Percentiles rank a stretch among this genome's conserved stretches.
These are phyloP conservation scores for Microctenopoma stevenorrisi DNA, from an alignment of 2,797 vertebrate genomes.

Conservation along the genomic window DNA sequence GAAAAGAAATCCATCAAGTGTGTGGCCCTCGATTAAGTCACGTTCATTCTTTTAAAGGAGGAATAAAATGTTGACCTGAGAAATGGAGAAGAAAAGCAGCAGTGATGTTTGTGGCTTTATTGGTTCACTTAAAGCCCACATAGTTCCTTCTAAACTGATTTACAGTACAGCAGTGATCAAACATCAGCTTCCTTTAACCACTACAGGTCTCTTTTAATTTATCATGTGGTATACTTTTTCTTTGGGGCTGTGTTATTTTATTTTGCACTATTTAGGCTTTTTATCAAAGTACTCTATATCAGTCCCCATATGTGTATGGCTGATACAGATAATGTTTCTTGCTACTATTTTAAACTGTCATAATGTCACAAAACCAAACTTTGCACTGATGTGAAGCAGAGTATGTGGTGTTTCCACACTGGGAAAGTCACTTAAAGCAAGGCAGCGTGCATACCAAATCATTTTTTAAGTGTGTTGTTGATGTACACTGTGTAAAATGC, in stretches of 20 bases:
- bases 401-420: no score
- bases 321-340: not conserved
- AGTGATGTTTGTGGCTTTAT: slow-evolving; percentile 48
- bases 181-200: not conserved
- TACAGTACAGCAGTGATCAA: slow-evolving; percentile 16
- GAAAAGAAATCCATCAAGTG: slow-evolving; percentile 60
- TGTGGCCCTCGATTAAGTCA: slow-evolving; percentile 29
- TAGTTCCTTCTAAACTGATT: slow-evolving; percentile 20
- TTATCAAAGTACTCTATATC: no score
- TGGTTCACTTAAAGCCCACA: slow-evolving; percentile 7
- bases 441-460: no score
- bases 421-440: no score
- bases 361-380: no score
- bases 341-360: no score
- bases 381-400: no score
- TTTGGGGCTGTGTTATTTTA: no score
- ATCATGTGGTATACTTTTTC: not conserved
- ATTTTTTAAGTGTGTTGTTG: no score
- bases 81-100: slow-evolving; percentile 34
- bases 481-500: no score
- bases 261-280: no score
- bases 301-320: not conserved
- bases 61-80: slow-evolving; percentile 29
- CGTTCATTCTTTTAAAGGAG: slow-evolving; percentile 17
- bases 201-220: not conserved